Conservation (phyloP, 2,113 vertebrate genomes). For the Trichechus manatus region DNA sequence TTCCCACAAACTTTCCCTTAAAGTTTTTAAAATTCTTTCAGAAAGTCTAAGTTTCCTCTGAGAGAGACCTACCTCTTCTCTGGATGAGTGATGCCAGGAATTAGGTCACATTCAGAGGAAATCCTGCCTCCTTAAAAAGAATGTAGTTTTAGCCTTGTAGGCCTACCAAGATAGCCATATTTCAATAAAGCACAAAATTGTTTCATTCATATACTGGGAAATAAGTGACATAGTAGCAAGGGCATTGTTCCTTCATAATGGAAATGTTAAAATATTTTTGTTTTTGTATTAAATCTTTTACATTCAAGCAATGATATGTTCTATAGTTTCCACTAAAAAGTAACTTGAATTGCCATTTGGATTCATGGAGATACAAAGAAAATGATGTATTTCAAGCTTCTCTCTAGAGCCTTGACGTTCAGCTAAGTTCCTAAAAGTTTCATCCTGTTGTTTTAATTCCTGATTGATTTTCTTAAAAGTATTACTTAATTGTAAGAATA, state of each 20-base stretch:
- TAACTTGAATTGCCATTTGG: no score
- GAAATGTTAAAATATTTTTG: conserved; percentile 12
- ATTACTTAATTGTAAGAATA: background rate
- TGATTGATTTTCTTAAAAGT: background rate
- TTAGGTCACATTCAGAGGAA: conserved; percentile 17
- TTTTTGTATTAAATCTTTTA: background rate
- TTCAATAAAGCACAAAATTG: background rate
- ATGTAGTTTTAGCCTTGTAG: background rate
- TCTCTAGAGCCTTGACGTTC: background rate
- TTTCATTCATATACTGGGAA: background rate
- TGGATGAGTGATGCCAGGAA: conserved; percentile 12
- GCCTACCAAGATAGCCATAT: background rate
- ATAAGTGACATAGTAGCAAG: background rate
- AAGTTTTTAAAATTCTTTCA: background rate
- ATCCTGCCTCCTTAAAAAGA: background rate
- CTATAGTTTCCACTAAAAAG: background rate
- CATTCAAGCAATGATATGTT: background rate
- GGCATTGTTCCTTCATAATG: background rate
- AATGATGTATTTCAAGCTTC: background rate
- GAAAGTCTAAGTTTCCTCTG: background rate
- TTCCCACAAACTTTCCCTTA: background rate
- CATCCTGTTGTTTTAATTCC: background rate
- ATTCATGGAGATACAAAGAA: background rate
- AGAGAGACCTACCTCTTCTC: background rate
- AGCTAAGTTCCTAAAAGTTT: background rate